Evolutionary conservation across 2,797 vertebrate genomes (phyloP).

Genomic region (Hozukius guyotensis): DNA sequence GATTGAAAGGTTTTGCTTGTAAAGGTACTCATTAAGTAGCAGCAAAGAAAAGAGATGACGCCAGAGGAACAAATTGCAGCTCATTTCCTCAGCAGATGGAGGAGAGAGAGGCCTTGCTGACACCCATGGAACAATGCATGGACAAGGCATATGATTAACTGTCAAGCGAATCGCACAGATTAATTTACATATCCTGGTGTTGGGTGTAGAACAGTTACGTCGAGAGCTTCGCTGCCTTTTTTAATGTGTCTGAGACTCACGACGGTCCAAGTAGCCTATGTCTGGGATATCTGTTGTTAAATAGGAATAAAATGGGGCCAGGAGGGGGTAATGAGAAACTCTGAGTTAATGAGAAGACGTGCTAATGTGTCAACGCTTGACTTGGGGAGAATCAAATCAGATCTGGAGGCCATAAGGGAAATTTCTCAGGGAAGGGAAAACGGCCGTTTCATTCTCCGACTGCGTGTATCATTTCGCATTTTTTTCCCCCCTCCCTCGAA

Average conservation of each 20-base stretch:
- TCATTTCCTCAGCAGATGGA: constrained; percentile 33
- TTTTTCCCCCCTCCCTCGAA: constrained; percentile 18
- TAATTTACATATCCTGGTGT: constrained; percentile 56
- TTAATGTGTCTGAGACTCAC: constrained; percentile 59
- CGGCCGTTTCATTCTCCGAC: constrained; percentile 36
- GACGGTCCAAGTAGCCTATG: constrained; percentile 42
- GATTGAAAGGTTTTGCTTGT: not conserved
- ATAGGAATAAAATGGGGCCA: constrained; percentile 68
- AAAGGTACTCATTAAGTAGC: constrained; percentile 14
- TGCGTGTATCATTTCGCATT: constrained; percentile 44
- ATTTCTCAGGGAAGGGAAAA: constrained; percentile 54
- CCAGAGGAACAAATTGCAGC: constrained; percentile 20
- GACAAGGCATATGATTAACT: constrained; percentile 63
- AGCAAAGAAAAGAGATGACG: constrained; percentile 19
- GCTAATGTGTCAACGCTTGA: constrained; percentile 76
- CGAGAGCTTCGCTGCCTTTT: constrained; percentile 49
- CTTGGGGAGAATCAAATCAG: constrained; percentile 74
- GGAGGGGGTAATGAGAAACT: constrained; percentile 71
- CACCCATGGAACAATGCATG: constrained; percentile 11
- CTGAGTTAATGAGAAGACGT: constrained; percentile 77
- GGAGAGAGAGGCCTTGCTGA: constrained; percentile 7
- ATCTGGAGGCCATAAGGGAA: constrained; percentile 70
- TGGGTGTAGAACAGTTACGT: constrained; percentile 38
- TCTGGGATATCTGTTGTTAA: constrained; percentile 63
- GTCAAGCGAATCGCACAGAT: constrained; percentile 52